Conservation (phyloP, 2,113 vertebrate genomes). For the Toxotes chatareus region DNA sequence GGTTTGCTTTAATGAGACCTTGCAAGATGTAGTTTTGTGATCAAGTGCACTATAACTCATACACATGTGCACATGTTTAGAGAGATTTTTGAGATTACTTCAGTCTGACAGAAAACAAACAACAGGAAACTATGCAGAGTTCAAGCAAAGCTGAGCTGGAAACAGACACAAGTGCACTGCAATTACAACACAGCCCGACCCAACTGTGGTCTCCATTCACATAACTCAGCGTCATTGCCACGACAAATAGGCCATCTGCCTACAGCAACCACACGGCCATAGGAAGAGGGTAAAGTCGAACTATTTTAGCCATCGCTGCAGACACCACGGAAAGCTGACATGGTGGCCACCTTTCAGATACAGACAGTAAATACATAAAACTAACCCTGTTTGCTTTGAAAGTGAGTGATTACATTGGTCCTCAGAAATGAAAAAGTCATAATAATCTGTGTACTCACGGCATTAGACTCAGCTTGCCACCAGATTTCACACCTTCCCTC, state of each 20-base stretch:
- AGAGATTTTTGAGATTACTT: constrained; percentile 45
- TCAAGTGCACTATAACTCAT: constrained; percentile 26
- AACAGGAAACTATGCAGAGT: constrained; percentile 72
- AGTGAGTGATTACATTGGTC: neutral
- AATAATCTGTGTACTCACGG: constrained; percentile 88
- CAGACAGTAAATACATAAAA: constrained; percentile 9
- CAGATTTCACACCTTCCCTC: constrained; percentile 92
- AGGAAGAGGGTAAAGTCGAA: constrained; percentile 22
- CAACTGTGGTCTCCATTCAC: constrained; percentile 64
- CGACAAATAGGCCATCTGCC: constrained; percentile 48
- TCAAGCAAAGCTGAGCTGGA: constrained; percentile 54
- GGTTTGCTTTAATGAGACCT: neutral
- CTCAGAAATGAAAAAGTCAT: neutral
- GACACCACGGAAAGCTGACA: neutral
- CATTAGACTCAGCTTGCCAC: constrained; percentile 97
- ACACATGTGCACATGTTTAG: neutral
- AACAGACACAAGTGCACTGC: constrained; percentile 61
- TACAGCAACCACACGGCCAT: constrained; percentile 32
- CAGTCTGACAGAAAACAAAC: constrained; percentile 59
- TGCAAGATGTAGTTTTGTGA: neutral
- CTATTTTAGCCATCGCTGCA: constrained; percentile 45
- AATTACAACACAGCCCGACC: constrained; percentile 66
- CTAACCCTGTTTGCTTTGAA: neutral
- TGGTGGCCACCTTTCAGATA: neutral
- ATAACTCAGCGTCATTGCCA: constrained; percentile 43